These are phyloP conservation scores for Synanthedon tipuliformis DNA, from an alignment of 2,888 invertebrate species.

Conservation along the genomic window DNA sequence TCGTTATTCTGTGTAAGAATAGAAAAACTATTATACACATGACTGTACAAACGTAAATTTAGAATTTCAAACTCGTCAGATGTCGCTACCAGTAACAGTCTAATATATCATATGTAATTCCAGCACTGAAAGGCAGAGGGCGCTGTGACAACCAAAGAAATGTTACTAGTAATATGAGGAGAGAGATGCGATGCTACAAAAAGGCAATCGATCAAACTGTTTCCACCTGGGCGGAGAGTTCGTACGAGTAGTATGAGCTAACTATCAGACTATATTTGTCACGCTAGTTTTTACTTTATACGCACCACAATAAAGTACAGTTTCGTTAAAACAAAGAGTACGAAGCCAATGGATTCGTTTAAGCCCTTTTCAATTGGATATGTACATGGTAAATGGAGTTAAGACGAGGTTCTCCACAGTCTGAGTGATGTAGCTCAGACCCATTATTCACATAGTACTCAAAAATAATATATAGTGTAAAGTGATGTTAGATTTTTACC, in stretches of 20 bases:
- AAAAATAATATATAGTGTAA: not conserved
- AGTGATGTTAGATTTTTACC: too few species aligned
- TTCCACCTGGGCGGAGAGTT: conserved; percentile 49
- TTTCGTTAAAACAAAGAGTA: conserved; percentile 4
- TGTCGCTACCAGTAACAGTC: conserved; percentile 20
- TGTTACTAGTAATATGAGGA: conserved; percentile 35
- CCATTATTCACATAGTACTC: not conserved
- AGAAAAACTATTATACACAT: too few species aligned
- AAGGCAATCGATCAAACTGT: conserved; percentile 55
- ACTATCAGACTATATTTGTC: conserved; percentile 24
- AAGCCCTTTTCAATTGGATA: not conserved
- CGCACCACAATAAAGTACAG: conserved; percentile 8
- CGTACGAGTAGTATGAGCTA: conserved; percentile 56
- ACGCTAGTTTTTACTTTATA: not conserved
- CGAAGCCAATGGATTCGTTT: not conserved
- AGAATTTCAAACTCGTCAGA: conserved; percentile 9
- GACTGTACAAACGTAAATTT: not conserved
- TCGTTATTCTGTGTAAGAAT: too few species aligned
- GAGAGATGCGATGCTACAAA: conserved; percentile 35
- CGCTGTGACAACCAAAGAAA: conserved; percentile 43
- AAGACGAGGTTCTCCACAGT: too few species aligned
- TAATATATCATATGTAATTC: conserved; percentile 47
- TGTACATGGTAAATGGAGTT: not conserved
- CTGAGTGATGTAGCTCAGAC: too few species aligned
- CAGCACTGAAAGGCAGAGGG: conserved; percentile 31